A percentile compares a stretch with the other conserved stretches of the same genome.
phyloP scores from a whole-genome alignment of 2,888 invertebrate genomes.

The Melieria omissa region DNA sequence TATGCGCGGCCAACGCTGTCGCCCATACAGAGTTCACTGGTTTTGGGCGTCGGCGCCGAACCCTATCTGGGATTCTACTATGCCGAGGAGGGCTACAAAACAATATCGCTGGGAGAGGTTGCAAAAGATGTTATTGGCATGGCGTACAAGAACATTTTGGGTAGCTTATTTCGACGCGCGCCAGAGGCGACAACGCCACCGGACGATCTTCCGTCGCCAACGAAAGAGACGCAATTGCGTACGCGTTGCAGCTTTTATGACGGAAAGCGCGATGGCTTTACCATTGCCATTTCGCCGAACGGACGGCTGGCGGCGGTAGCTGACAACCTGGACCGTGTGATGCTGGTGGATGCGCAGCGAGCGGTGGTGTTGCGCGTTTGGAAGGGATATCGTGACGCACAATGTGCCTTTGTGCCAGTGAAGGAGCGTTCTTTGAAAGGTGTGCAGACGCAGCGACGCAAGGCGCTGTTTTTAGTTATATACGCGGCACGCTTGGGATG shows the following conservation, averaged over 20 bases:
- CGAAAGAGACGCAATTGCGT: slow-evolving; percentile 74
- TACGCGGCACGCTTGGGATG: slow-evolving; percentile 93
- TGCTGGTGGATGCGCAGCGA: slow-evolving; percentile 83
- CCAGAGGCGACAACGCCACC: slow-evolving; percentile 62
- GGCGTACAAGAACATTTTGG: slow-evolving; percentile 84
- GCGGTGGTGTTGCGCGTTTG: slow-evolving; percentile 87
- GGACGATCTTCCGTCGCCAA: slow-evolving; percentile 55
- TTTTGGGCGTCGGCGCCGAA: slow-evolving; percentile 81
- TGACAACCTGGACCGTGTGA: slow-evolving; percentile 89
- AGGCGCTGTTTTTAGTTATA: slow-evolving; percentile 86
- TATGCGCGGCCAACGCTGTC: slow-evolving; percentile 74
- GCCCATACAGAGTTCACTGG: slow-evolving; percentile 80
- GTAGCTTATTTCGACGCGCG: slow-evolving; percentile 68
- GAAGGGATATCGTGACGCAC: slow-evolving; percentile 96
- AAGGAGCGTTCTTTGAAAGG: slow-evolving; percentile 70
- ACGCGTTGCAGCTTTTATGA: slow-evolving; percentile 87
- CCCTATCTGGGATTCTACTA: slow-evolving; percentile 92
- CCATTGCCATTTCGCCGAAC: slow-evolving; percentile 79
- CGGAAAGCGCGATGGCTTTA: slow-evolving; percentile 77
- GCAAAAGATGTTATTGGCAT: slow-evolving; percentile 79
- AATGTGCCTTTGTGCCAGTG: slow-evolving; percentile 92
- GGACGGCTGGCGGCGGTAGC: slow-evolving; percentile 81
- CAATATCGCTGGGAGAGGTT: slow-evolving; percentile 88
- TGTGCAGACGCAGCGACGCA: slow-evolving; percentile 62
- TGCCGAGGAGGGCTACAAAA: slow-evolving; percentile 87